Base-by-base conservation (phyloP, 2,888 invertebrate genomes). In the Machimus atricapillus region DNA sequence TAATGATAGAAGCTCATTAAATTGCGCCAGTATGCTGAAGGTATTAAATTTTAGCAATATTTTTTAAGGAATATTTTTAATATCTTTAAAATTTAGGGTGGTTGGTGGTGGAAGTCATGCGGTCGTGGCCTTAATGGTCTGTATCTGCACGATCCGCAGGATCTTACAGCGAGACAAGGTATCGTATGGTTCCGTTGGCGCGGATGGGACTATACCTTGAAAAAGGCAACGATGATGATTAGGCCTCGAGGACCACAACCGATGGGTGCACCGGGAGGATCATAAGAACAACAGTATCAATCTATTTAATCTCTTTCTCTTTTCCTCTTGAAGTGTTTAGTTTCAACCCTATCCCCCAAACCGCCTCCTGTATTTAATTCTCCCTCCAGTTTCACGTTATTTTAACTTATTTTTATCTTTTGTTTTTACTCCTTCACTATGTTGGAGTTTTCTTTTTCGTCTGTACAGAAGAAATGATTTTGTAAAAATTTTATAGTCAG, bases 81-180 rank as follows among this genome's bases (percentile, higher is more conserved):
- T 9, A 23, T 31, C 74, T 27, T 37, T 16, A 43, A 74, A 76
- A 79, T 37, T 83, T 46, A 93, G 92, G 97, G 97, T 83, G 97
- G 97, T 6, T 98, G 97, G 97, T 98, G 97, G 97, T 97, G 97
- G 97, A 97, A 97, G 91, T 97, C 97, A 0, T 98, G 97, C 91
- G 97, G 97, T 34, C 94, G 97, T 90, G 97, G 97, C 9, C 94
- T 98, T 37, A 98, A 98, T 91, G 97, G 97, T 16, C 94, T 97
- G 46, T 97, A 98, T 91, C 93, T 97, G 77, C 97, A 97, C 90
- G 97, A 97, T 92, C 97, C 97, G 1, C 97, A 97, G 92, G 97
- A 97, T 93, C 94, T 97, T 88, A 97, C 97, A 78, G 97, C 97
- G 87, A 94, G 97, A 91, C 97, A 97, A 95, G 97, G 97, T 89